Base-by-base conservation (phyloP, 1,140 invertebrate genomes). In the Lordiphosa stackelbergi region DNA sequence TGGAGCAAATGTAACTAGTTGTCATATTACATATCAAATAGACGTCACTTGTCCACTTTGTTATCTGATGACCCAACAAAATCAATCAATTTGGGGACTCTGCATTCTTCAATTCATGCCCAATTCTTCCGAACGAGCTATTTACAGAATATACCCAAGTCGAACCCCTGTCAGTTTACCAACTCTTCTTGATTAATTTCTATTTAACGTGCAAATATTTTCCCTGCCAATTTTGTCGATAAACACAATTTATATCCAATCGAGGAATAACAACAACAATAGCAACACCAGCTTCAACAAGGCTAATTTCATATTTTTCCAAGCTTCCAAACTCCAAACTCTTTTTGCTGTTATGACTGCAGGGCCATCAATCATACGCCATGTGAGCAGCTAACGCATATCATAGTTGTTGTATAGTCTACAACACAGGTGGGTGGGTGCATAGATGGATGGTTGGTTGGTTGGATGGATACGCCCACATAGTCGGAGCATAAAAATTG, bases 351-450 rank as follows among this genome's bases (percentile, higher is more conserved):
- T 35, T 47, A 42, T 69, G 63, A 37, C 68, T 68, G 59, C 71
- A 83, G 72, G 64, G 63, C 72, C 68, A 81, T 81, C 77, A 81
- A 83, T 81, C 77, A 81, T 81, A 81, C 77, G 77, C 77, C 77
- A 72, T 83, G 64, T 83, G 58, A 81, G 61, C 75, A 71, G 48
- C 70, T 68, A 58, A 78, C 53, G 60, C 63, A 58, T 62, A 73
- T 74, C 71, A 54, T 48, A 58, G 46, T 45, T 46, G 35, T 36
- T 56, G n/a, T 13, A 37, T 24, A 24, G 22, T 24, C 5, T 3
- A 6, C 22, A 24, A 24, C 22, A 24, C 22, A 24, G 22, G 22
- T 24, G 22, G 22, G 22, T 24, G 22, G 22, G 4, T 24, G 22
- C 4, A 24, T 24, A 6, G 22, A 24, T 24, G 22, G 22, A 24